Base-by-base conservation (phyloP, 2,888 invertebrate genomes). In the Spodoptera littoralis region DNA sequence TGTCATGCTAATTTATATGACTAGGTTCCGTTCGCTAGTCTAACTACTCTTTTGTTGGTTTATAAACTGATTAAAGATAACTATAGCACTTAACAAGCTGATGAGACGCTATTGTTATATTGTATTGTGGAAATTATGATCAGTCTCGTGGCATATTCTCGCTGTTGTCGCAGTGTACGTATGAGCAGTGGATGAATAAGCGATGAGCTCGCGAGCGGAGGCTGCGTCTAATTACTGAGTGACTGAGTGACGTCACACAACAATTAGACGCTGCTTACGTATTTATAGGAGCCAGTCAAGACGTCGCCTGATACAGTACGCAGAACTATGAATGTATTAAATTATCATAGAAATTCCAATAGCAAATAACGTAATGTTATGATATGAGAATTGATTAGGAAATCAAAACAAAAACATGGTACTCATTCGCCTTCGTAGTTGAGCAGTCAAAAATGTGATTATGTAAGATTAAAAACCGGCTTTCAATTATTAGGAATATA, bases 1-100 rank as follows among this genome's bases (percentile, higher is more conserved):
- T 72, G 68, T 72, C 68, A 63, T 63, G 71, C 50, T 72, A 72
- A 72, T 68, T 66, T 67, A 67, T 67, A 62, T 68, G 71, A 54
- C 53, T 57, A 41, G 43, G 22, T 54, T 54, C 61, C 58, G 59
- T 36, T 13, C 11, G 46, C 50, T 13, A 65, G 56, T 60, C 69
- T 60, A 54, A 63, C 56, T 51, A 57, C 47, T 54, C 9, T 60
- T 68, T 51, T 50, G 54, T 54, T 53, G 11, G 9, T 8, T 36
- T 41, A 36, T 47, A 44, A 53, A 62, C 44, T 27, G 5, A 44
- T 42, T 49, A 36, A 36, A 13, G 6, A 50, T 8, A 8, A 36
- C 36, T 49, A 13, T 18, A 46, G 22, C 22, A 22, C 11, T 46
- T 6, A 36, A 43, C n/a, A 44, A 60, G 24, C 52, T 30, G 13